Base-by-base conservation (phyloP, 2,888 invertebrate genomes). In the Clanis bilineata region DNA sequence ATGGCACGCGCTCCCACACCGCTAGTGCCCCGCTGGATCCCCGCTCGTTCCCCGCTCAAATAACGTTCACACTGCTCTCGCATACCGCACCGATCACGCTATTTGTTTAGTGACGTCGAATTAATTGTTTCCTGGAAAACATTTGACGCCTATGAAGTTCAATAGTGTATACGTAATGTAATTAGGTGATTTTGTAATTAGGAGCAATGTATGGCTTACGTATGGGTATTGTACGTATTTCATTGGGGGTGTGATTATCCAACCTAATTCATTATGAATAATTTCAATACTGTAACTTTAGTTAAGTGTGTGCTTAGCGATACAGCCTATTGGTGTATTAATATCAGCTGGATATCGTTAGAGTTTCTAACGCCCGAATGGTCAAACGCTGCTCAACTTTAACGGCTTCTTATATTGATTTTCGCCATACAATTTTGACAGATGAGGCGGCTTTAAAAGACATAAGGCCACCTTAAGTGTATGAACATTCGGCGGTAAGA, bases 31-130 rank as follows among this genome's bases (percentile, higher is more conserved):
- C 51, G 51, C 25, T 18, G 3, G 25, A 7, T 4, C 47, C 25
- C 25, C 47, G 51, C 25, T 18, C 9, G 25, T 12, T 4, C 47
- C 25, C 25, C 47, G 32, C 28, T 47, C 47, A 28, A 25, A 47
- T 15, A 28, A 28, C 47, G 47, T 18, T 47, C 23, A n/a, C 23
- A 25, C 36, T 6, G 25, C n/a, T 54, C 55, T 38, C 51, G 47
- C 28, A 28, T 28, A 47, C 56, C 44, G 44, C 67, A 70, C 86
- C 85, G 78, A 85, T 88, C 85, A 79, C 74, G 85, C 77, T 86
- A 84, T 86, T 87, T 88, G 87, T 86, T 87, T 83, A 85, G 81
- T 80, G 86, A 81, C 73, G 85, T 76, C 75, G 81, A 84, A 85
- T 80, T 89, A 89, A 90, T 90, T 85, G 82, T 82, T 79, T 74